phyloP scores from a whole-genome alignment of 2,113 vertebrate genomes.

The Chroicocephalus ridibundus region DNA sequence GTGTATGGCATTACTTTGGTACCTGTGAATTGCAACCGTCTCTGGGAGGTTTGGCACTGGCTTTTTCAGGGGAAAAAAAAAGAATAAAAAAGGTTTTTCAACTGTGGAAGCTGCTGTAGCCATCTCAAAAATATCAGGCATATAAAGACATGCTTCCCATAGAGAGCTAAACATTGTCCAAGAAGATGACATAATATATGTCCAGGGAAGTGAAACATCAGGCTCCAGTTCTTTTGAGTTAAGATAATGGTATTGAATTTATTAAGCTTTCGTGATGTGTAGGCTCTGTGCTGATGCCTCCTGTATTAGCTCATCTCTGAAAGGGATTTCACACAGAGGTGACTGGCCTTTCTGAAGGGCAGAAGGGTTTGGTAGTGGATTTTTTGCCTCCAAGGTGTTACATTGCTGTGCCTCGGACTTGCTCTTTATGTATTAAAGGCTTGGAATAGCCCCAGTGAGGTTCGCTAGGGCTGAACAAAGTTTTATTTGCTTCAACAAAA shows the following conservation, averaged over 20 bases:
- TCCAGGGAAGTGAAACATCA: background rate
- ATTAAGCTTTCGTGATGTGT: background rate
- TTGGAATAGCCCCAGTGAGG: background rate
- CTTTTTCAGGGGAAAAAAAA: background rate
- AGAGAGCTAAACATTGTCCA: background rate
- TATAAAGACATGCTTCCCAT: background rate
- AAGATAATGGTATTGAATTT: background rate
- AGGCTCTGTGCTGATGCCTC: background rate
- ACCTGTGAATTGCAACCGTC: background rate
- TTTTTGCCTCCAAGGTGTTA: background rate
- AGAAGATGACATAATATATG: background rate
- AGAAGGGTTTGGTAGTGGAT: background rate
- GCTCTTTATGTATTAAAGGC: background rate
- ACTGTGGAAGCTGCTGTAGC: background rate
- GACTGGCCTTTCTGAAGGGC: background rate
- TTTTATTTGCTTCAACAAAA: constrained; percentile 10
- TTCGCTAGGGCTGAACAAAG: background rate
- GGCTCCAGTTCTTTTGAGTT: background rate
- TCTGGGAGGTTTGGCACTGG: background rate
- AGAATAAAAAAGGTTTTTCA: background rate
- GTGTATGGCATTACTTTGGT: background rate
- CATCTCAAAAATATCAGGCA: background rate
- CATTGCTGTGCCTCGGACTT: background rate
- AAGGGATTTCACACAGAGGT: background rate
- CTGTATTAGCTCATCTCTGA: background rate